A percentile compares a stretch with the other conserved stretches of the same genome.
Conservation (phyloP, 2,113 vertebrate species). For the Myotis lucifugus region DNA sequence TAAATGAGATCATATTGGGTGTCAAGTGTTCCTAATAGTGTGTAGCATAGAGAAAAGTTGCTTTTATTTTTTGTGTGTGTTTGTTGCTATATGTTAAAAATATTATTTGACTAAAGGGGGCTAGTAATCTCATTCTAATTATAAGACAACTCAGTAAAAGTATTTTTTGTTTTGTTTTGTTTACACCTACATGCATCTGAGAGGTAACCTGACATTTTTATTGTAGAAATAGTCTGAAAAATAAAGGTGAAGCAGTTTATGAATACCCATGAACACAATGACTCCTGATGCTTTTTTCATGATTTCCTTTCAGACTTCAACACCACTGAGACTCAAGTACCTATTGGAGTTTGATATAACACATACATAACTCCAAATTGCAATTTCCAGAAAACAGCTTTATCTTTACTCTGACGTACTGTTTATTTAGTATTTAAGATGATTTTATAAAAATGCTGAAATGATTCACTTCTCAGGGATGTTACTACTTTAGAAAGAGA, state of each 20-base stretch:
- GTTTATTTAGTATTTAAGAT: background rate
- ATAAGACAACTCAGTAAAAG: background rate
- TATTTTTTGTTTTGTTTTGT: background rate
- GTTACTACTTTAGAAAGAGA: background rate
- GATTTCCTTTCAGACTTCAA: background rate
- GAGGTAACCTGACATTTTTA: background rate
- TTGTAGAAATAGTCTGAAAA: background rate
- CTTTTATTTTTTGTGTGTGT: background rate
- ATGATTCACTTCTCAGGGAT: background rate
- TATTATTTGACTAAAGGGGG: background rate
- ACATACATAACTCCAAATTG: background rate
- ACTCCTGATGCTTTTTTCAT: background rate
- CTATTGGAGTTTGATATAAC: background rate
- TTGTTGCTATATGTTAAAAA: background rate
- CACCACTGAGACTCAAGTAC: background rate
- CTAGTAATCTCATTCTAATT: background rate
- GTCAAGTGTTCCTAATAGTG: background rate
- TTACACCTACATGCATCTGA: background rate
- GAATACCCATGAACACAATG: background rate
- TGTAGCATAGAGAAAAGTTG: background rate
- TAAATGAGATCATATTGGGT: background rate
- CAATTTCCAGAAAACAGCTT: background rate
- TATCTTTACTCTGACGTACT: background rate
- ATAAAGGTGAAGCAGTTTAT: background rate
- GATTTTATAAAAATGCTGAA: background rate